phyloP scores from a whole-genome alignment of 2,888 invertebrate species.

The Leucophenga maculata region DNA sequence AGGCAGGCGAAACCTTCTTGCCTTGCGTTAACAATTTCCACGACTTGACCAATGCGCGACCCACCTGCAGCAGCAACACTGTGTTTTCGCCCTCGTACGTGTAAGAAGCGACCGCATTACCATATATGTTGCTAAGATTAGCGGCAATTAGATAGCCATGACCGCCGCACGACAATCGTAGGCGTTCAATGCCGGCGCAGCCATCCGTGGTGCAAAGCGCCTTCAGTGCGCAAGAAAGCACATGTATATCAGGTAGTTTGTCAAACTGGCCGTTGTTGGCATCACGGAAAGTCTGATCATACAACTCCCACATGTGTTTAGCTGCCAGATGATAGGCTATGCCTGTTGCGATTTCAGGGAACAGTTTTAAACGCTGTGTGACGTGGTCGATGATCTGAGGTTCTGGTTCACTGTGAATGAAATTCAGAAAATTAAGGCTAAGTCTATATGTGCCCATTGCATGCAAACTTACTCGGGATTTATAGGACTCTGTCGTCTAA shows the following conservation, averaged over 20 bases:
- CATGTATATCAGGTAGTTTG: slow-evolving; percentile 90
- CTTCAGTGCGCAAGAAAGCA: slow-evolving; percentile 91
- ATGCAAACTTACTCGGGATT: slow-evolving; percentile 82
- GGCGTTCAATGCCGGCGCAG: slow-evolving; percentile 87
- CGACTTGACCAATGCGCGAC: slow-evolving; percentile 85
- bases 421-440: background rate
- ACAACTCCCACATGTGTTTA: slow-evolving; percentile 84
- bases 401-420: slow-evolving; percentile 81
- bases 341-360: slow-evolving; percentile 85
- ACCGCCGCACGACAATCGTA: slow-evolving; percentile 92
- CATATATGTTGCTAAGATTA: slow-evolving; percentile 87
- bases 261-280: too few relatives aligned
- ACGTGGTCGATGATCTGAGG: slow-evolving; percentile 93
- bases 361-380: slow-evolving; percentile 93
- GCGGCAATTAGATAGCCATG: slow-evolving; percentile 93
- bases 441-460: slow-evolving; percentile 67
- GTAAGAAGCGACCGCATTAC: slow-evolving; percentile 85
- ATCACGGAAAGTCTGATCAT: slow-evolving; percentile 83
- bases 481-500: slow-evolving; percentile 89
- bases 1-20: slow-evolving; percentile 76
- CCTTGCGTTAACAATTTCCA: slow-evolving; percentile 80
- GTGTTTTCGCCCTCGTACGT: slow-evolving; percentile 98
- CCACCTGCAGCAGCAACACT: slow-evolving; percentile 90
- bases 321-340: slow-evolving; percentile 85
- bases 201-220: too few relatives aligned